phyloP scores from a whole-genome alignment of 2,888 invertebrate species.

The Tromatobia lineatoria region DNA sequence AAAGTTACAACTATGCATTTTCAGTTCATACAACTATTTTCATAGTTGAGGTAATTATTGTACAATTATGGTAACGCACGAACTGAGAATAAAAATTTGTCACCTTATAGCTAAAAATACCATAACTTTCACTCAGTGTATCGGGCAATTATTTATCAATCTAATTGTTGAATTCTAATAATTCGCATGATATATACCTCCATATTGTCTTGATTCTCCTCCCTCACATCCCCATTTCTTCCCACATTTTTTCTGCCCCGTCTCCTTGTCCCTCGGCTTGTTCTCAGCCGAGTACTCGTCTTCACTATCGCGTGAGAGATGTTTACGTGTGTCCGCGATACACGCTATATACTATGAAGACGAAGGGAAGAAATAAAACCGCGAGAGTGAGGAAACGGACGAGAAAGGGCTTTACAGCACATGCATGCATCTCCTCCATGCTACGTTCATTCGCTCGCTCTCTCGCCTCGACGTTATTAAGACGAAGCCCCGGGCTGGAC shows the following conservation, averaged over 20 bases:
- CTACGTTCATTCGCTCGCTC: conserved; percentile 77
- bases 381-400: conserved; percentile 50
- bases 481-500: conserved; percentile 83
- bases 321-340: conserved; percentile 24
- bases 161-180: neutral
- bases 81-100: no score
- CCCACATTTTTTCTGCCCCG: neutral
- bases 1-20: no score
- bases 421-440: conserved; percentile 69
- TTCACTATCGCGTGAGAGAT: conserved; percentile 52
- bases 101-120: no score
- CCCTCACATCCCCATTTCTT: neutral
- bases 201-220: neutral
- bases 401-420: conserved; percentile 48
- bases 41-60: no score
- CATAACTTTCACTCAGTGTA: no score
- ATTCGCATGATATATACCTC: neutral
- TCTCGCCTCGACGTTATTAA: conserved; percentile 83
- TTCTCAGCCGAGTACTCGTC: conserved; percentile 24
- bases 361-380: conserved; percentile 52
- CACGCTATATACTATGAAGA: conserved; percentile 45
- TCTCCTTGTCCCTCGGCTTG: neutral
- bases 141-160: no score
- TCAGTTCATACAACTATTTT: no score
- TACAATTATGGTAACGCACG: no score